A percentile compares a stretch with the other conserved stretches of the same genome.
These are phyloP conservation scores for Alauda arvensis DNA, from an alignment of 2,797 vertebrate species.

Conservation along the genomic window DNA sequence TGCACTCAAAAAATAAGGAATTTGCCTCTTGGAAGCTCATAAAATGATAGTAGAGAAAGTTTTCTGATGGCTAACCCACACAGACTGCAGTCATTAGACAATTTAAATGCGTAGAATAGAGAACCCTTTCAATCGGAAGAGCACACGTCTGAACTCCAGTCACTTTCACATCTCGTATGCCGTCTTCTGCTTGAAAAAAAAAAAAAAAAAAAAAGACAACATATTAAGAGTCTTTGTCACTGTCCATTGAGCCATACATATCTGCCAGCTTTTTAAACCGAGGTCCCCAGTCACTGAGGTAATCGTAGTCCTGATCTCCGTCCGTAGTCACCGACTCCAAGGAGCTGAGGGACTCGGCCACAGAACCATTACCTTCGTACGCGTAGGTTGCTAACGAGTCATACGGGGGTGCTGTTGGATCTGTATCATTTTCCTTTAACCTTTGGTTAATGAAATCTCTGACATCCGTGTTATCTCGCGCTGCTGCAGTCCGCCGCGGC, in stretches of 20 bases:
- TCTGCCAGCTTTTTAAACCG: slow-evolving; percentile 94
- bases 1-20: slow-evolving; percentile 66
- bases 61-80: slow-evolving; percentile 64
- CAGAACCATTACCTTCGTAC: slow-evolving; percentile 91
- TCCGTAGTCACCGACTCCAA: slow-evolving; percentile 88
- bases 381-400: slow-evolving; percentile 96
- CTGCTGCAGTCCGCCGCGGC: slow-evolving; percentile 74
- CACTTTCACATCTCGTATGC: too few relatives aligned
- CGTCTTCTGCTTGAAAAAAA: too few relatives aligned
- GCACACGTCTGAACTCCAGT: too few relatives aligned
- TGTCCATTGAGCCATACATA: slow-evolving; percentile 90
- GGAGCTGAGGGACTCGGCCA: slow-evolving; percentile 90
- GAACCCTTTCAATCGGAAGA: slow-evolving; percentile 63
- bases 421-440: slow-evolving; percentile 89
- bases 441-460: slow-evolving; percentile 94
- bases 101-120: slow-evolving; percentile 28
- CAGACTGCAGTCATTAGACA: slow-evolving; percentile 64
- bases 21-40: slow-evolving; percentile 74
- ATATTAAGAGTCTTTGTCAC: slow-evolving; percentile 88
- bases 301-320: slow-evolving; percentile 92
- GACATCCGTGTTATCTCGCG: slow-evolving; percentile 86
- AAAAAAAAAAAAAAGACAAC: slow-evolving; percentile 50
- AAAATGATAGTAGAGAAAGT: slow-evolving; percentile 70
- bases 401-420: slow-evolving; percentile 90
- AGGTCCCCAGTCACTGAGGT: slow-evolving; percentile 94